A percentile compares a stretch with the other conserved stretches of the same genome.
phyloP scores from a whole-genome alignment of 1,140 invertebrate species.

The Zaprionus ornatus region DNA sequence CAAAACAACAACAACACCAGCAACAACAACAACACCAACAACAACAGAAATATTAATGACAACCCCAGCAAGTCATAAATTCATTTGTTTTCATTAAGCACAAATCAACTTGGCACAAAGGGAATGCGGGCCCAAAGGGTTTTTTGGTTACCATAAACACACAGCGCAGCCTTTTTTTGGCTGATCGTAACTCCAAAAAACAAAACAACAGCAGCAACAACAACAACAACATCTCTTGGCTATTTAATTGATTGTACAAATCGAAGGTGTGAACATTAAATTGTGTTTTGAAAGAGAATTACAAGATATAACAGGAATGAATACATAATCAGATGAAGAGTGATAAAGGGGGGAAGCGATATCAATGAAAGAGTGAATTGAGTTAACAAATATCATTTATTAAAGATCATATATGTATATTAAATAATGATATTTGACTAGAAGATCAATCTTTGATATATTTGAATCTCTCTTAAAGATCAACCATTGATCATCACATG shows the following conservation, averaged over 20 bases:
- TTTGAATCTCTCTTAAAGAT: background rate
- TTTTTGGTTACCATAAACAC: background rate
- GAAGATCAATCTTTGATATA: too few species aligned
- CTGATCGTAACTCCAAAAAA: slow-evolving; percentile 9
- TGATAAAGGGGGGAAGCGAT: background rate
- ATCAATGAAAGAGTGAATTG: background rate
- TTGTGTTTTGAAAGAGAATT: slow-evolving; percentile 8
- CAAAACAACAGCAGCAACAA: slow-evolving; percentile 37
- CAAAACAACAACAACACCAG: slow-evolving; percentile 10
- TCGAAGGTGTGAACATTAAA: slow-evolving; percentile 32
- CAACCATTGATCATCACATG: background rate
- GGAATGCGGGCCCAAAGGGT: slow-evolving; percentile 22
- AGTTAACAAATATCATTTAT: background rate
- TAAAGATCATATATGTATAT: background rate
- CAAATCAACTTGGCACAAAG: slow-evolving; percentile 24
- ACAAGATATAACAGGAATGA: background rate
- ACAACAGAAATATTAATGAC: slow-evolving; percentile 7
- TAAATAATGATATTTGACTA: too few species aligned
- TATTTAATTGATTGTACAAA: slow-evolving; percentile 45
- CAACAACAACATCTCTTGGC: slow-evolving; percentile 15
- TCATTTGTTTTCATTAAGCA: slow-evolving; percentile 78
- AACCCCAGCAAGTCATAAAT: slow-evolving; percentile 60
- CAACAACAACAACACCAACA: slow-evolving; percentile 10
- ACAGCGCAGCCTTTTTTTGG: background rate
- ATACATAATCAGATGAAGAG: background rate